Evolutionary conservation across 2,113 vertebrate genomes (phyloP), one percentile per base, ranked within the genome.

Genomic region (Mohoua ochrocephala): DNA sequence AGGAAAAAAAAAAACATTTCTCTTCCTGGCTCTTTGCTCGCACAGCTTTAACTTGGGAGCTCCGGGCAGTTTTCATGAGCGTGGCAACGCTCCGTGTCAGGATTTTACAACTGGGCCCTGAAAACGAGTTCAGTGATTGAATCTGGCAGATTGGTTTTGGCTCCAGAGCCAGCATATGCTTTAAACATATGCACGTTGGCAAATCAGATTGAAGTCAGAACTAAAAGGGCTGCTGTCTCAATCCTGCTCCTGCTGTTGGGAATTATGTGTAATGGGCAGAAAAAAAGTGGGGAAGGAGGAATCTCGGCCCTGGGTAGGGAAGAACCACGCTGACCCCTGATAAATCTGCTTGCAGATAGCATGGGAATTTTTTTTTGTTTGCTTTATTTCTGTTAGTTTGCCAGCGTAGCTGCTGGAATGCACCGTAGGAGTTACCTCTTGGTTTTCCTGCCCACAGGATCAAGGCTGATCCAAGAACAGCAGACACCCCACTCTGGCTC

Each of bases 91-190:
- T 89, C 52, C 14, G 50, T 82, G 61, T 69, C 69, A 56, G 65
- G 69, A 18, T 87, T 95, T 95, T 92, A 78, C 76, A 87, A 7
- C 45, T 33, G 75, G 53, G 74, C 69, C n/a, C 77, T 87, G 61
- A 86, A 74, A 93, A 87, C 39, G 7, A 78, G 67, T 16, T 28
- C 59, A 65, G 12, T 27, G 54, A 78, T 87, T 94, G 78, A 87
- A 63, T 84, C 75, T 96, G 95, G 89, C 95, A 93, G 53, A 18
- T 94, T 76, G 92, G 71, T 2, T 78, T 94, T 93, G 91, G 89
- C 92, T 84, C 6, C 33, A 57, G 73, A 69, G 65, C 31, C 79
- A 69, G 50, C 88, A 30, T 85, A 53, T 94, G 89, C 67, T 92
- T 94, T 80, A 35, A 93, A 69, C 93, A 93, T 86, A 81, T 41